Evolutionary conservation across 2,797 vertebrate species (phyloP).

Genomic region (Echiichthys vipera): DNA sequence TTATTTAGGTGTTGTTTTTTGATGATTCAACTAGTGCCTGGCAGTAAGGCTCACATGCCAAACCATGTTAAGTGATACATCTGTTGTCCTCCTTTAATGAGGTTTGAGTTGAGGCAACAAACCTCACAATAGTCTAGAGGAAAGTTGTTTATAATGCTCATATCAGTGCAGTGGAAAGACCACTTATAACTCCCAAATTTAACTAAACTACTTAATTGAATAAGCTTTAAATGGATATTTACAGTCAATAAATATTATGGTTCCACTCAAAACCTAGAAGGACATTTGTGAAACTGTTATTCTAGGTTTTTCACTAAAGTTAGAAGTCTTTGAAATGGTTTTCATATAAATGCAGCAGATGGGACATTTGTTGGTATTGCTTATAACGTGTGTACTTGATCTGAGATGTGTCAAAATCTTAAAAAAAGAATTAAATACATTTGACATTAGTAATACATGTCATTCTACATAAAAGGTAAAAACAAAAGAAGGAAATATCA

Average conservation of each 20-base stretch:
- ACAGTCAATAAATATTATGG: neutral
- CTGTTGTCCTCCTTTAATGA: conserved; percentile 38
- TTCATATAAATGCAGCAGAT: neutral
- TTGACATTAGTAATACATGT: neutral
- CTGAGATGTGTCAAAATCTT: neutral
- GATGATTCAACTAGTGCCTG: conserved; percentile 50
- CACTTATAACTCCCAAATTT: neutral
- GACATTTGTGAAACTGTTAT: neutral
- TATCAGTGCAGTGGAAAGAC: conserved; percentile 10
- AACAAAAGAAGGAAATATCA: neutral
- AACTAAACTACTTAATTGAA: too few relatives aligned
- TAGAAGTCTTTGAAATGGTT: neutral
- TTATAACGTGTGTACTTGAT: too few relatives aligned
- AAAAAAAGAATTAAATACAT: too few relatives aligned
- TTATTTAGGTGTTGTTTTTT: conserved; percentile 39
- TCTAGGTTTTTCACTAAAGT: neutral
- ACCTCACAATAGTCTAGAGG: conserved; percentile 1
- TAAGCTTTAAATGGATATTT: conserved; percentile 2
- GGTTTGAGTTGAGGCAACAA: conserved; percentile 40
- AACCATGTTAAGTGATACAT: conserved; percentile 30
- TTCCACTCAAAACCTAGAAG: neutral
- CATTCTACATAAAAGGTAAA: neutral
- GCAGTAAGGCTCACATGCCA: conserved; percentile 26
- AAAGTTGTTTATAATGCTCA: conserved; percentile 14
- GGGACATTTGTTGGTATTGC: too few relatives aligned